Base-by-base conservation (phyloP, 2,888 invertebrate species). In the Drosophila melanosoma region DNA sequence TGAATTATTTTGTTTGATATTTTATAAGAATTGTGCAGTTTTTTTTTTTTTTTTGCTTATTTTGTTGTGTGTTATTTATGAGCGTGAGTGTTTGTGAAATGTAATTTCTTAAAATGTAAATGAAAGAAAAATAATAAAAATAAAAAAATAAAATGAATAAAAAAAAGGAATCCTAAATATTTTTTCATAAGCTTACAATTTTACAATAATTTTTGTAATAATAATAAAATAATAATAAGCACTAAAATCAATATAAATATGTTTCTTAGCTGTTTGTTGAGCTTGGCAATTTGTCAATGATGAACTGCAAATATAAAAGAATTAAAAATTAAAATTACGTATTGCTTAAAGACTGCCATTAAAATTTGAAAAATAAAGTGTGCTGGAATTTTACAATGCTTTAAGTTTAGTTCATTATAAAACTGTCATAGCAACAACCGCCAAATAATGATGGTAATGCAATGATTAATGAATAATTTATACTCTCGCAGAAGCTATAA, bases 241-340 rank as follows among this genome's bases (percentile, higher is more conserved):
- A 23, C 23, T 23, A 23, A 23, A 23, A 4, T 4, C 7, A 45
- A 23, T 8, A 15, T 15, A 23, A 8, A 8, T 7, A 12, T 15
- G 3, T 3, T 45, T 45, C 1, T 1, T 1, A 6, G 20, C 12
- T 12, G 20, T 12, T 20, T n/a, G 5, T 0, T 11, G n/a, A 40
- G n/a, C 2, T 29, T 29, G 4, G 26, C 26, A 26, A 26, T 26
- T 26, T 26, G 26, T 0, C 29, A 29, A 45, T 7, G 3, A 20
- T 12, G 12, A 12, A 0, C 7, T 3, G 20, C 0, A 23, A 23
- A 23, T 2, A 45, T 12, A n/a, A n/a, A 5, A 11, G 0, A 11
- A n/a, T 40, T 11, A 11, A 40, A n/a, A 40, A 12, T 20, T 12
- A 7, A 45, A 7, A 20, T 20, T 7, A 7, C 12, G 45, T 3